These are phyloP conservation scores for Drosophila formosana DNA, from an alignment of 2,888 invertebrate species.

Conservation along the genomic window DNA sequence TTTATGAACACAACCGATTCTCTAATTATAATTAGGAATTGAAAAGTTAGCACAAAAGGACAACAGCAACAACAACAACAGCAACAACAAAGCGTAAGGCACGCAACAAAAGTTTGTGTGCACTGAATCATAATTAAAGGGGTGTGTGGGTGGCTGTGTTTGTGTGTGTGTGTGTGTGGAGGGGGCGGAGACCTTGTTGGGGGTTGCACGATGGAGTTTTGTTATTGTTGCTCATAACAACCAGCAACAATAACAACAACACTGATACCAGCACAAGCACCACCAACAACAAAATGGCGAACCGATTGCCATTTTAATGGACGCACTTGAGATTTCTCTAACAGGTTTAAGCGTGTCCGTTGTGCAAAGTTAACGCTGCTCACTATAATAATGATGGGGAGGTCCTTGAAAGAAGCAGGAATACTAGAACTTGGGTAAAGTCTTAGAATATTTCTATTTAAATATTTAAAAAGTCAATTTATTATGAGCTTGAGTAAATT, in stretches of 20 bases:
- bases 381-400: neutral
- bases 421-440: neutral
- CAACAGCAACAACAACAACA: conserved; percentile 52
- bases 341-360: conserved; percentile 1
- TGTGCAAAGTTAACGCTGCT: neutral
- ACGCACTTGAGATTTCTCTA: conserved; percentile 51
- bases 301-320: conserved; percentile 70
- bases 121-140: conserved; percentile 81
- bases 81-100: conserved; percentile 59
- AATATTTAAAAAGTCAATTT: too few species aligned
- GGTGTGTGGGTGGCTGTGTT: conserved; percentile 49
- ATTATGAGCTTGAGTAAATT: too few species aligned
- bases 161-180: neutral
- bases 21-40: conserved; percentile 84
- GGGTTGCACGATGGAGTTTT: conserved; percentile 28
- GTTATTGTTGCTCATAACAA: conserved; percentile 29
- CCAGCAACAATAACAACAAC: neutral
- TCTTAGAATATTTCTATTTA: too few species aligned
- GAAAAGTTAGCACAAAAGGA: conserved; percentile 81
- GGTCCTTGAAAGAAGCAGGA: neutral
- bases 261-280: conserved; percentile 5
- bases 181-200: conserved; percentile 23
- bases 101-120: conserved; percentile 79
- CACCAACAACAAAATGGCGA: conserved; percentile 65
- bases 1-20: conserved; percentile 82